Evolutionary conservation across 2,113 vertebrate genomes (phyloP).

Genomic region (Anguilla rostrata): DNA sequence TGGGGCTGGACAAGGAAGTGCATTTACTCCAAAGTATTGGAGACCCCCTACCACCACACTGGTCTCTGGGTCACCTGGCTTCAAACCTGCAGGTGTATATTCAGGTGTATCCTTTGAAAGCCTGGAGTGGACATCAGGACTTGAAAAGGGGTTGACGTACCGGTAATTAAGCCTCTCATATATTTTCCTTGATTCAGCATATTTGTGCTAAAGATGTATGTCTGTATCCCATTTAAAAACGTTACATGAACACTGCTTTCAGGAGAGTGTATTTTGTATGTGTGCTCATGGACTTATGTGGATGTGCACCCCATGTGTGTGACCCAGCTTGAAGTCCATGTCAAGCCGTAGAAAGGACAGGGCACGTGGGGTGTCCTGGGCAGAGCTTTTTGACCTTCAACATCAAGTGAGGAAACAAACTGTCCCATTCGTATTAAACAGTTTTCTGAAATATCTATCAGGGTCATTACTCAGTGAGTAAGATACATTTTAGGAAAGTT

Average conservation of each 20-base stretch:
- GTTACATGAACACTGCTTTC: not conserved
- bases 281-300: not conserved
- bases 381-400: constrained; percentile 69
- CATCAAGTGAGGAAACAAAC: constrained; percentile 54
- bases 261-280: not conserved
- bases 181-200: not conserved
- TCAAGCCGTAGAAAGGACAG: not conserved
- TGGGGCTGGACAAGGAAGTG: no score
- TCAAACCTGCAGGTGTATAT: no score
- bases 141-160: no score
- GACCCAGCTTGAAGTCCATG: not conserved
- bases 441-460: constrained; percentile 3
- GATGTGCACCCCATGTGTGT: not conserved
- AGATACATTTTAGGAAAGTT: not conserved
- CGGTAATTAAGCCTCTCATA: not conserved
- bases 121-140: no score
- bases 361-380: constrained; percentile 39
- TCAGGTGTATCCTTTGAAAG: no score
- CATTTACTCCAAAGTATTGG: no score
- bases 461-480: not conserved
- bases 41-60: no score
- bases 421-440: not conserved
- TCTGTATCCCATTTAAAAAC: not conserved
- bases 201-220: not conserved
- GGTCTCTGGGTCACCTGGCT: no score